phyloP scores from a whole-genome alignment of 2,888 invertebrate species.

The Cephus runcator region DNA sequence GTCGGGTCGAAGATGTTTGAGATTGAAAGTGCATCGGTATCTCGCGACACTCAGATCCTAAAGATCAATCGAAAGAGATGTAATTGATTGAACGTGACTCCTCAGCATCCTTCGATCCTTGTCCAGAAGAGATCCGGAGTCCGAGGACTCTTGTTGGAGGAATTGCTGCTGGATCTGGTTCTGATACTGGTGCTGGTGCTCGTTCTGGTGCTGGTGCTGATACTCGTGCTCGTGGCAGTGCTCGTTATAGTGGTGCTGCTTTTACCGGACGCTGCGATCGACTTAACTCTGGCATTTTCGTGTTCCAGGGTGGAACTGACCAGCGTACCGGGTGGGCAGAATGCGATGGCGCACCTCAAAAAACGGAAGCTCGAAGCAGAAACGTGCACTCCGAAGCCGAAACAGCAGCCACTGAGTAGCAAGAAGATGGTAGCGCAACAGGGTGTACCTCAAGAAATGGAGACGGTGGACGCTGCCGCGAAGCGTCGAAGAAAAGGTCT shows the following conservation, averaged over 20 bases:
- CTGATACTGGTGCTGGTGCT: slow-evolving; percentile 26
- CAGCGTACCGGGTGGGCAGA: slow-evolving; percentile 69
- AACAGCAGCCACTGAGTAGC: slow-evolving; percentile 42
- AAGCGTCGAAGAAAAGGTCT: slow-evolving; percentile 68
- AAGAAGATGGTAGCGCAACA: slow-evolving; percentile 23
- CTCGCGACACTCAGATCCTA: not conserved
- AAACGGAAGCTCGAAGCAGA: slow-evolving; percentile 77
- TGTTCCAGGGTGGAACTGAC: slow-evolving; percentile 65
- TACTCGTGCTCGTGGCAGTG: not conserved
- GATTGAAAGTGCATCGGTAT: not conserved
- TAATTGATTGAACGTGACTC: not conserved
- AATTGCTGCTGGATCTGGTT: slow-evolving; percentile 27
- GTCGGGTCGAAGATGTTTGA: not conserved
- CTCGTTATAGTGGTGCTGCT: not conserved
- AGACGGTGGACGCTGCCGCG: slow-evolving; percentile 66
- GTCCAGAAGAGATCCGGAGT: not conserved
- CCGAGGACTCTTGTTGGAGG: slow-evolving; percentile 21
- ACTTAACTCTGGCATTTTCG: slow-evolving; percentile 61
- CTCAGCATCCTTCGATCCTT: not conserved
- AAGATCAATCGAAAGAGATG: not conserved
- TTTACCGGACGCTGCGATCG: not conserved
- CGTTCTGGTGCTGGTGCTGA: slow-evolving; percentile 1
- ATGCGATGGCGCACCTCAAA: slow-evolving; percentile 75
- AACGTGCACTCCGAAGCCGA: slow-evolving; percentile 50
- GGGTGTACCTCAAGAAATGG: slow-evolving; percentile 65